A percentile compares a stretch with the other conserved stretches of the same genome.
Evolutionary conservation across 37 sponge, comb jelly and placozoan genomes (phyloP).

Genomic region (Axinella damicornis): DNA sequence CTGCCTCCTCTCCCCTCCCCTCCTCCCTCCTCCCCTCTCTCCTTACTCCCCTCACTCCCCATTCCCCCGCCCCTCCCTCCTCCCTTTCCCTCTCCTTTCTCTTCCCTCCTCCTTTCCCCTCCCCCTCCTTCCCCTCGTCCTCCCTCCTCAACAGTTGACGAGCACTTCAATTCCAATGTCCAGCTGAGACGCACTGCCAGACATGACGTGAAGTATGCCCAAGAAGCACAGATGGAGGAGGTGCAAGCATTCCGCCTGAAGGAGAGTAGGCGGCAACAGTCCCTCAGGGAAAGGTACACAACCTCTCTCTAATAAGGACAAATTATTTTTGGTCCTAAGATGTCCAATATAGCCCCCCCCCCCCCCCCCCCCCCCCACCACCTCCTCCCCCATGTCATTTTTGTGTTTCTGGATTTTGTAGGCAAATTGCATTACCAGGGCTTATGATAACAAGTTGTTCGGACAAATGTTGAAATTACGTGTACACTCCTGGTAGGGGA

Average conservation of each 20-base stretch:
- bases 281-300: conserved; percentile 23
- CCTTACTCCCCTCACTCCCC: background rate
- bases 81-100: background rate
- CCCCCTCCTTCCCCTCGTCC: background rate
- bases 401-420: no score
- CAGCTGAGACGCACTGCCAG: conserved; percentile 50
- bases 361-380: no score
- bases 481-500: no score
- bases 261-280: conserved; percentile 4
- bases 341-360: no score
- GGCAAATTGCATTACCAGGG: no score
- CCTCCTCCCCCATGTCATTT: no score
- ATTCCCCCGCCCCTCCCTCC: background rate
- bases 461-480: no score
- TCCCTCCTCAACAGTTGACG: conserved; percentile 46
- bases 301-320: no score
- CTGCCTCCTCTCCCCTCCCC: background rate
- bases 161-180: conserved; percentile 52
- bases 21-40: background rate
- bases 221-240: conserved; percentile 40
- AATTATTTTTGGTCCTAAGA: no score
- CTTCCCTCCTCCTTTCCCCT: background rate
- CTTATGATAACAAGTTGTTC: no score
- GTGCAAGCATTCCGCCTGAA: background rate
- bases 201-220: conserved; percentile 32